Base-by-base conservation (phyloP, 2,113 vertebrate species). In the Cryptotis parvus region DNA sequence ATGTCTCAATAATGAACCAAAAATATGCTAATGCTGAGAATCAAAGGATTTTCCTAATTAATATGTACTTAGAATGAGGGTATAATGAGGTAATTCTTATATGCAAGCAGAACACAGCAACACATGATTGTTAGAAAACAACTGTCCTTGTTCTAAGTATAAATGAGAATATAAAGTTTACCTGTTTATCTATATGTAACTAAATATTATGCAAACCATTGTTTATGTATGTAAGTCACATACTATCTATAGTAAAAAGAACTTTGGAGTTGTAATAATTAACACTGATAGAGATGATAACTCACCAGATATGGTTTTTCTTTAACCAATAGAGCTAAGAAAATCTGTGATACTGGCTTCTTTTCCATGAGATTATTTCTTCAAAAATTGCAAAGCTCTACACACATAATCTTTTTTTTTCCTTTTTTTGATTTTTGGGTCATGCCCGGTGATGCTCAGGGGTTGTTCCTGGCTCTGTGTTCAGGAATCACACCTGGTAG, bases 41-140 rank as follows among this genome's bases (percentile, higher is more conserved):
- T 79, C 37, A 33, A 79, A 76, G 72, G n/a, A 58, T 79, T 85
- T 91, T 88, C 61, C 73, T 93, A 91, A 90, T 90, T 94, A 94
- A 95, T 80, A 33, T 93, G 20, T 73, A 85, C 68, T 94, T 90
- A 88, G 33, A 33, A 73, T 88, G 85, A 82, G 90, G 35, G 14
- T 39, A 31, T 29, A 33, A 70, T 52, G 16, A 87, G 22, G 81
- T 85, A 68, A 82, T 75, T 91, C 81, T 68, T 75, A 72, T 69
- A 63, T 7, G 55, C 29, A 76, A 87, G 9, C 3, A 90, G 33
- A 49, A 87, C 70, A 72, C 27, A 43, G 61, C 93, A 83, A 93
- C 39, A 94, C 87, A 94, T 76, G 74, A 68, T 74, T 31, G 37
- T 85, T 16, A 90, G 52, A 83, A 85, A 93, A 43, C 85, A 87